Conservation (phyloP, 2,888 invertebrate species). For the Amphipyra berbera region DNA sequence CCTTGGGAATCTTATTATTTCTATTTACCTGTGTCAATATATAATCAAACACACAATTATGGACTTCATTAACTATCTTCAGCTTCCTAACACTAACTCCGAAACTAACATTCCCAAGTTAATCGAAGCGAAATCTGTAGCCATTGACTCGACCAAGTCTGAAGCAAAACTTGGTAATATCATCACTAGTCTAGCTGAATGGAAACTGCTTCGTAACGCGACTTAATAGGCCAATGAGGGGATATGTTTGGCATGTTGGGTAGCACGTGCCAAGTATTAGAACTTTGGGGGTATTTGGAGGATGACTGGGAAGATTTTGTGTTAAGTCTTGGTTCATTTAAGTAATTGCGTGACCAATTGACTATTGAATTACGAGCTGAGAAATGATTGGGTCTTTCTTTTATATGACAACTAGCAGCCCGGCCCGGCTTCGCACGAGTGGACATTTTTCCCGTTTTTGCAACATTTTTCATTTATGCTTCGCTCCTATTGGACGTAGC, state of each 20-base stretch:
- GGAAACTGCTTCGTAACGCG: slow-evolving; percentile 44
- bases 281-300: slow-evolving; percentile 22
- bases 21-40: too few species aligned
- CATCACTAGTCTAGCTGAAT: slow-evolving; percentile 37
- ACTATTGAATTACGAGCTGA: not conserved
- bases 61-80: slow-evolving; percentile 14
- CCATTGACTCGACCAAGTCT: slow-evolving; percentile 23
- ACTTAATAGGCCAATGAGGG: slow-evolving; percentile 44
- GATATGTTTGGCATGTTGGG: slow-evolving; percentile 31
- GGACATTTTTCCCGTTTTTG: too few species aligned
- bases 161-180: slow-evolving; percentile 49
- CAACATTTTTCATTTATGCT: too few species aligned
- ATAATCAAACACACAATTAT: slow-evolving; percentile 2
- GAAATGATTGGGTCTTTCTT: not conserved
- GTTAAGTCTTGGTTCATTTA: slow-evolving; percentile 26
- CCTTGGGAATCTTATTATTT: too few species aligned
- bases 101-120: slow-evolving; percentile 17
- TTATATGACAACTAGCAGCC: too few species aligned
- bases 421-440: too few species aligned
- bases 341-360: not conserved
- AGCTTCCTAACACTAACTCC: slow-evolving; percentile 23
- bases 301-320: slow-evolving; percentile 2
- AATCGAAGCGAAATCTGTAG: slow-evolving; percentile 40
- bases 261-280: slow-evolving; percentile 23
- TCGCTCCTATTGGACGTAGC: too few species aligned